Percentiles rank a stretch among this genome's conserved stretches.
These are phyloP conservation scores for Cotesia congregata DNA, from an alignment of 2,888 invertebrate species.

Conservation along the genomic window DNA sequence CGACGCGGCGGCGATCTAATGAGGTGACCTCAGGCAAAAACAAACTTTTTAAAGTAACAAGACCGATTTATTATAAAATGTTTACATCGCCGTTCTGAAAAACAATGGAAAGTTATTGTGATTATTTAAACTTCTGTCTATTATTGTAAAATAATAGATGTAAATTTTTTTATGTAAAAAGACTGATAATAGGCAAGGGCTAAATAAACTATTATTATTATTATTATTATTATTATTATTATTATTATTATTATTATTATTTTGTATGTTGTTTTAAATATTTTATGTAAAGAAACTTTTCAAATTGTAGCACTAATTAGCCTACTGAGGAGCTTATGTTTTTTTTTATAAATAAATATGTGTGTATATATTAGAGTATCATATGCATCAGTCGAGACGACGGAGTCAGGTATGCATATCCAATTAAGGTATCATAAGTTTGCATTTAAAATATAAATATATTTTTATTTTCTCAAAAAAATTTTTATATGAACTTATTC, in stretches of 20 bases:
- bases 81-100: conserved; percentile 30
- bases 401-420: conserved; percentile 56
- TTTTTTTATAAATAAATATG: conserved; percentile 7
- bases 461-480: conserved; percentile 47
- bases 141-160: too few species aligned
- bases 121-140: conserved; percentile 19
- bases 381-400: neutral
- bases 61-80: conserved; percentile 66
- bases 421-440: conserved; percentile 64
- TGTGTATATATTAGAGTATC: conserved; percentile 38
- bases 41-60: conserved; percentile 65
- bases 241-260: neutral
- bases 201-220: too few species aligned
- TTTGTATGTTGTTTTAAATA: neutral
- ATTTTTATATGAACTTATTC: conserved; percentile 47
- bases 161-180: too few species aligned
- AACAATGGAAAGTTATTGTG: conserved; percentile 1
- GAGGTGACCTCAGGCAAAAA: conserved; percentile 62
- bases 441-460: conserved; percentile 55
- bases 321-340: neutral
- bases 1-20: conserved; percentile 64
- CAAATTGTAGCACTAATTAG: conserved; percentile 11
- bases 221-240: too few species aligned
- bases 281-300: neutral
- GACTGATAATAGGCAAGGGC: too few species aligned